Conservation (phyloP, 2,797 vertebrate genomes). For the Sphenopsis melanotis region DNA sequence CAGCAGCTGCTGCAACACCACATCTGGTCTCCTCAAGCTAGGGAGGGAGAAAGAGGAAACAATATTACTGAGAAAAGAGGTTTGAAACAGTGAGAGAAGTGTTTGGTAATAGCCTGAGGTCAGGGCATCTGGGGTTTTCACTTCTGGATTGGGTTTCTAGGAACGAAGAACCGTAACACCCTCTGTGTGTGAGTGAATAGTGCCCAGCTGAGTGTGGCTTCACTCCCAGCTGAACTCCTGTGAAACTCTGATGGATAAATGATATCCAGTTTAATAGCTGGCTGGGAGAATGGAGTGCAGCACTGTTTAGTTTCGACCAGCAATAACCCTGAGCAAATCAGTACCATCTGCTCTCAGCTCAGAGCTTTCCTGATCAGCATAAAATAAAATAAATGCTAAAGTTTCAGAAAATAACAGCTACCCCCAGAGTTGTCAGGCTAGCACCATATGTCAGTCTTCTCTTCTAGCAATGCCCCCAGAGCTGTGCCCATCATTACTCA, state of each 20-base stretch:
- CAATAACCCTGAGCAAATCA: slow-evolving; percentile 32
- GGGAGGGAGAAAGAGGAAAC: neutral
- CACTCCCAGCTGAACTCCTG: neutral
- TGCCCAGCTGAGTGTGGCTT: neutral
- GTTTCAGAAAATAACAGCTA: neutral
- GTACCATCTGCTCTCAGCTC: slow-evolving; percentile 30
- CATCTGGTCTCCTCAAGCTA: neutral
- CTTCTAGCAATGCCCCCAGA: neutral
- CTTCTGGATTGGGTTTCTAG: slow-evolving; percentile 8
- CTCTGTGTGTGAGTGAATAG: neutral
- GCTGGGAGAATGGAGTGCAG: neutral
- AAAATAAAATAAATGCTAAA: slow-evolving; percentile 12
- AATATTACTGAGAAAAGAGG: neutral
- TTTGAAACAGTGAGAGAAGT: slow-evolving; percentile 4
- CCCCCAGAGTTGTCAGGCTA: neutral
- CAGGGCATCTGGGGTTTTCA: neutral
- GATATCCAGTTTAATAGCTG: neutral
- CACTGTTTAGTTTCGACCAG: neutral
- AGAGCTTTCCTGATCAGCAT: neutral
- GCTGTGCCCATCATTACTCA: neutral
- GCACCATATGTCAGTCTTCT: neutral
- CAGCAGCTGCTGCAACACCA: neutral
- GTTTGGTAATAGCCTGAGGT: neutral
- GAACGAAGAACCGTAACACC: fast-evolving
- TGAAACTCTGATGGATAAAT: neutral